These are phyloP conservation scores for Matsumurasca onukii DNA, from an alignment of 1,140 invertebrate genomes.

Conservation along the genomic window DNA sequence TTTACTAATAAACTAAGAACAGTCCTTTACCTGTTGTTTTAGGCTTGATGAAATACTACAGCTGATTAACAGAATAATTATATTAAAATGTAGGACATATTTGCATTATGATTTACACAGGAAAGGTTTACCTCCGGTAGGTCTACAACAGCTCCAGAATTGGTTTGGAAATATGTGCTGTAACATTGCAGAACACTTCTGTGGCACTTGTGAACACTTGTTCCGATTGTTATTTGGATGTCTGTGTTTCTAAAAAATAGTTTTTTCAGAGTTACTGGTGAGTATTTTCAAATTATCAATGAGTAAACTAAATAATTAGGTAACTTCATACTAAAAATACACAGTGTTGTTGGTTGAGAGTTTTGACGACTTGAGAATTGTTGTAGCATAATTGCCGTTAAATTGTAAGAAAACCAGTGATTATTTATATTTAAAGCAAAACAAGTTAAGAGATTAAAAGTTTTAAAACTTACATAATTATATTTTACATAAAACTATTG, in stretches of 20 bases:
- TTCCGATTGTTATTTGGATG: constrained; percentile 55
- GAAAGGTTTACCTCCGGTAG: constrained; percentile 50
- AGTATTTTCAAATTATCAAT: not conserved
- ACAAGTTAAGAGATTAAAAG: no score
- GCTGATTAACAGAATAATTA: not conserved
- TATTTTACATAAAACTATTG: no score
- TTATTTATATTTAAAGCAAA: not conserved
- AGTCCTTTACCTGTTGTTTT: not conserved
- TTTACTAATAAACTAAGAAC: not conserved
- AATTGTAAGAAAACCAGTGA: not conserved
- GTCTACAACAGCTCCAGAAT: constrained; percentile 52
- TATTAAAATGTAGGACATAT: not conserved
- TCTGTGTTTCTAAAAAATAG: constrained; percentile 50
- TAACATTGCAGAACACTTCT: constrained; percentile 58
- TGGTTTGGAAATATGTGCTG: constrained; percentile 54
- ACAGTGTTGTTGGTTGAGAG: not conserved
- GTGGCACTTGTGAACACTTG: constrained; percentile 58
- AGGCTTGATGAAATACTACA: not conserved
- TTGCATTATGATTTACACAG: not conserved
- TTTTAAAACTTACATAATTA: no score
- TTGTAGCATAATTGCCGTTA: not conserved
- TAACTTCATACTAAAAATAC: not conserved
- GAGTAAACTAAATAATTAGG: not conserved
- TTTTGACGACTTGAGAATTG: not conserved
- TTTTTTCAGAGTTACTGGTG: not conserved